Percentiles rank a stretch among this genome's conserved stretches.
phyloP scores from a whole-genome alignment of 2,888 invertebrate genomes.

The Stomorhina lunata region DNA sequence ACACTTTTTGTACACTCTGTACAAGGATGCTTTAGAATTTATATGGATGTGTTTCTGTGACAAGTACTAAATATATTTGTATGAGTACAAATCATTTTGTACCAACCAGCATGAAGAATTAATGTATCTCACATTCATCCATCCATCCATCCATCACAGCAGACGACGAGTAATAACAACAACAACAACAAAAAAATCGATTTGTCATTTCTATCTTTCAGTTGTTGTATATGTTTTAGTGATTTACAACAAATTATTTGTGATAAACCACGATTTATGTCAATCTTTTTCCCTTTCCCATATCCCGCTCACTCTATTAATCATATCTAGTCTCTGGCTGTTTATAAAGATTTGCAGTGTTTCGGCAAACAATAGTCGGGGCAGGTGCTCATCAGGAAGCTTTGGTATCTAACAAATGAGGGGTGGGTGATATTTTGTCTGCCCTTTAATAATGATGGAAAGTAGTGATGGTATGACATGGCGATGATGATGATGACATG shows the following conservation, averaged over 20 bases:
- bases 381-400: constrained; percentile 28
- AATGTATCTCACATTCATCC: constrained; percentile 1
- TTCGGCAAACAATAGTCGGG: constrained; percentile 23
- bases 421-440: background rate
- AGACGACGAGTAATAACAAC: background rate
- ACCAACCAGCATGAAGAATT: constrained; percentile 40
- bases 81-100: constrained; percentile 38
- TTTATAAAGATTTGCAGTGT: background rate
- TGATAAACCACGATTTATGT: constrained; percentile 79
- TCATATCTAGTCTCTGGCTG: background rate
- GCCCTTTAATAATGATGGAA: constrained; percentile 25
- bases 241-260: constrained; percentile 77
- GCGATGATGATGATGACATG: constrained; percentile 43
- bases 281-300: constrained; percentile 59
- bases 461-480: constrained; percentile 11
- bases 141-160: constrained; percentile 29
- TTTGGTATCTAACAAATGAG: constrained; percentile 20
- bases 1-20: background rate
- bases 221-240: constrained; percentile 49
- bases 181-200: constrained; percentile 53
- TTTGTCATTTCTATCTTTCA: constrained; percentile 40
- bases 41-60: constrained; percentile 30
- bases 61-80: too few species aligned
- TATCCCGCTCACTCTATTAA: background rate
- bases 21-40: constrained; percentile 45